A percentile compares a stretch with the other conserved stretches of the same genome.
phyloP scores from a whole-genome alignment of 2,797 vertebrate species.

The Trichosurus vulpecula region DNA sequence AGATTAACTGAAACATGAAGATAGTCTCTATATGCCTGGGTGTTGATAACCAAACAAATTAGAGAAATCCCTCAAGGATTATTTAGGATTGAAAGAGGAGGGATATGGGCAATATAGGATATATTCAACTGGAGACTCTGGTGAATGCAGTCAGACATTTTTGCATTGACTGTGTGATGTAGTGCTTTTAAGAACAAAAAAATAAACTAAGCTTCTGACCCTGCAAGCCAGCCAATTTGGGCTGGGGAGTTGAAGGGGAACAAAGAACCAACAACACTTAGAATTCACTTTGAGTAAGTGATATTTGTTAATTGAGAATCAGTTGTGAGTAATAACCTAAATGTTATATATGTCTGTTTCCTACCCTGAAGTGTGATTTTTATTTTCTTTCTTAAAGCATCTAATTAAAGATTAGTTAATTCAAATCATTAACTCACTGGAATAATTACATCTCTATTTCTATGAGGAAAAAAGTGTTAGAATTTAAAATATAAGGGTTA shows the following conservation, averaged over 20 bases:
- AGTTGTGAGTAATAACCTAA: not conserved
- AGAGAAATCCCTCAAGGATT: slow-evolving; percentile 32
- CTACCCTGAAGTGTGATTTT: not conserved
- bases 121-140: not conserved
- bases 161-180: not conserved
- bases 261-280: not conserved
- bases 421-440: not conserved
- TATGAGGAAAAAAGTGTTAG: not conserved
- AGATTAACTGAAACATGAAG: slow-evolving; percentile 57
- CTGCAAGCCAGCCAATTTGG: not conserved
- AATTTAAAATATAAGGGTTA: not conserved
- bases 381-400: not conserved
- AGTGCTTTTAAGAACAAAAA: slow-evolving; percentile 6
- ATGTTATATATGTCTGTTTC: not conserved
- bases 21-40: slow-evolving; percentile 4
- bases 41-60: slow-evolving; percentile 57
- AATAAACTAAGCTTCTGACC: slow-evolving; percentile 5
- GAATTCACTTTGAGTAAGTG: not conserved
- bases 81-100: slow-evolving; percentile 20
- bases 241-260: not conserved
- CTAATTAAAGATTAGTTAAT: not conserved
- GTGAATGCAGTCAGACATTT: slow-evolving; percentile 26
- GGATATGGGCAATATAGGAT: not conserved
- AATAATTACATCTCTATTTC: not conserved
- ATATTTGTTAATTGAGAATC: not conserved